Conservation (phyloP, 2,888 invertebrate genomes). For the Papilio gigon region DNA sequence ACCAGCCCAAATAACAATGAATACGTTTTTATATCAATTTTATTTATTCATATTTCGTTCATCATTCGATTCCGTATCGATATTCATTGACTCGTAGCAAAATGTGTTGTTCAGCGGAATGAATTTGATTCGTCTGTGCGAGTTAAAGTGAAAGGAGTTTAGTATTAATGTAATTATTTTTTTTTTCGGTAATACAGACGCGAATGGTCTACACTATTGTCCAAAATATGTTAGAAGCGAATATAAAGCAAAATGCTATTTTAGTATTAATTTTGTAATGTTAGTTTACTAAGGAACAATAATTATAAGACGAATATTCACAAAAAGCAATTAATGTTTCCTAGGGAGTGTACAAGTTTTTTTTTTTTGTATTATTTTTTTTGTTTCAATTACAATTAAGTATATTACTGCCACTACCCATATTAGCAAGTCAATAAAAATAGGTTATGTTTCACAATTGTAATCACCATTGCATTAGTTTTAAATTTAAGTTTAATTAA, state of each 20-base stretch:
- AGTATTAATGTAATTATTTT: constrained; percentile 40
- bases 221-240: constrained; percentile 50
- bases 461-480: constrained; percentile 48
- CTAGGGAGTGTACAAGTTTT: constrained; percentile 67
- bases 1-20: no score
- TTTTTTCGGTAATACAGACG: constrained; percentile 42
- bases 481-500: constrained; percentile 56
- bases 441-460: constrained; percentile 33
- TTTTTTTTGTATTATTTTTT: constrained; percentile 47
- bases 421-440: constrained; percentile 33
- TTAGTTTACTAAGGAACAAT: constrained; percentile 45
- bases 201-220: constrained; percentile 53
- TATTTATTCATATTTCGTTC: not conserved
- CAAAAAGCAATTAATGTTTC: constrained; percentile 66
- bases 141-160: constrained; percentile 44
- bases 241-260: constrained; percentile 40
- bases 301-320: constrained; percentile 51
- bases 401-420: constrained; percentile 41
- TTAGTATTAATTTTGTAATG: constrained; percentile 46
- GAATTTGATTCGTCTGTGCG: constrained; percentile 66
- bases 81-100: constrained; percentile 47
- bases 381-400: constrained; percentile 19
- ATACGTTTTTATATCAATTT: not conserved
- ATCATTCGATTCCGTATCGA: not conserved
- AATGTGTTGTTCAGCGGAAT: constrained; percentile 53